Evolutionary conservation across 2,113 vertebrate genomes (phyloP), one percentile per base, ranked within the genome.

Genomic region (Actenoides hombroni): DNA sequence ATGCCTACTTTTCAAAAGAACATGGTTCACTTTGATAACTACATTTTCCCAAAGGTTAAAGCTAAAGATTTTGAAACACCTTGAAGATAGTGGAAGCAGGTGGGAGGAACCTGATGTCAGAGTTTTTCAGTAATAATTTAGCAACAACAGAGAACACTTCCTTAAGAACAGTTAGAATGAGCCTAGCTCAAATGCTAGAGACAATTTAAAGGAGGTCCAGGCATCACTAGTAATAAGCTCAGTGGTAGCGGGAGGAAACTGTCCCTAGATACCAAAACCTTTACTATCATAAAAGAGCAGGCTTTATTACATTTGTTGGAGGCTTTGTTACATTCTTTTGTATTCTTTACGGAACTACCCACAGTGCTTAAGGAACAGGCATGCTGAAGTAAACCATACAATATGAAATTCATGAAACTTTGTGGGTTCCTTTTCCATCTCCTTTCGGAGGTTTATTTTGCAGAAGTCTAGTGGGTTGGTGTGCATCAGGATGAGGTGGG

Each of bases 391-490:
- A 83, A 88, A 67, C 86, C 49, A 40, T 20, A 26, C 24, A 74
- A 44, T 9, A 53, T 29, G 16, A 6, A 88, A 3, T 86, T 95
- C 56, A 13, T 59, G 35, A 86, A 83, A 74, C 15, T 20, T 53
- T 8, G 6, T 25, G 60, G 46, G 79, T 92, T 92, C 79, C 76
- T 88, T 86, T 70, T 63, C 54, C 74, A 20, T 7, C 54, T 73
- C 13, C 46, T 90, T 90, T 88, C 71, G 49, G 88, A 54, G 76
- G 76, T 24, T 81, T 84, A 18, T 90, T 96, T 92, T 93, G 71
- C 56, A 74, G 76, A 95, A 95, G 71, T 86, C 46, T 31, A 25
- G 48, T 35, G 67, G 8, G 13, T 65, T 87, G 56, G 8, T 68
- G 48, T 71, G 64, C 56, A 15, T 35, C 65, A 48, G 18, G 67